Evolutionary conservation across 1,140 invertebrate species (phyloP).

Genomic region (Solen grandis): DNA sequence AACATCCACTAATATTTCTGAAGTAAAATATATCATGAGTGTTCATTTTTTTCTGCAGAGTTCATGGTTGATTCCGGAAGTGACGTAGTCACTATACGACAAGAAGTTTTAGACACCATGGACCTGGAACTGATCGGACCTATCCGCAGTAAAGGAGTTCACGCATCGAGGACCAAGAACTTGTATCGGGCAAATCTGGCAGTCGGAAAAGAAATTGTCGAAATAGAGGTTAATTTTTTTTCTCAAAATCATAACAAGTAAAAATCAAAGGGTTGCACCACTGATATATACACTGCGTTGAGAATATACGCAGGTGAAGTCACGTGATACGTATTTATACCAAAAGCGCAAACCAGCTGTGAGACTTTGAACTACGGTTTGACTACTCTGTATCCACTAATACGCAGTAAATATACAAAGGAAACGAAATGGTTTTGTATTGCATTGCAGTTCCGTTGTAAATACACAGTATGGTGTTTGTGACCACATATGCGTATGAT

Average conservation of each 20-base stretch:
- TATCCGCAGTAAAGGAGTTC: constrained; percentile 76
- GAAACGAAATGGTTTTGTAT: too few relatives aligned
- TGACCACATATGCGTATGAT: too few relatives aligned
- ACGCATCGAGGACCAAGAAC: constrained; percentile 73
- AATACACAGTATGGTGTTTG: too few relatives aligned
- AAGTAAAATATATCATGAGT: too few relatives aligned
- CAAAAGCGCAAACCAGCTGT: not conserved
- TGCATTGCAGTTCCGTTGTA: too few relatives aligned
- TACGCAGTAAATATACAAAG: too few relatives aligned
- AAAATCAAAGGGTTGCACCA: not conserved
- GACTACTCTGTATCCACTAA: too few relatives aligned
- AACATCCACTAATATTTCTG: too few relatives aligned
- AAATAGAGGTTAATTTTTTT: constrained; percentile 75
- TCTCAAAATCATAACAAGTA: too few relatives aligned
- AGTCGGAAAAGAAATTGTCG: constrained; percentile 70
- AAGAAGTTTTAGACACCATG: constrained; percentile 69
- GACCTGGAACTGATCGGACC: constrained; percentile 73
- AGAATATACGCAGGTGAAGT: too few relatives aligned
- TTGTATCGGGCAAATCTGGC: constrained; percentile 72
- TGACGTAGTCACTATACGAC: constrained; percentile 77
- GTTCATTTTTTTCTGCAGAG: too few relatives aligned
- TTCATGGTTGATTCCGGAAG: constrained; percentile 80
- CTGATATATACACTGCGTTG: not conserved
- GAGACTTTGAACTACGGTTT: not conserved
- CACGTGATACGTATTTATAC: not conserved